Percentiles rank a stretch among this genome's conserved stretches.
phyloP scores from a whole-genome alignment of 2,113 vertebrate species.

The Siniperca knerii region DNA sequence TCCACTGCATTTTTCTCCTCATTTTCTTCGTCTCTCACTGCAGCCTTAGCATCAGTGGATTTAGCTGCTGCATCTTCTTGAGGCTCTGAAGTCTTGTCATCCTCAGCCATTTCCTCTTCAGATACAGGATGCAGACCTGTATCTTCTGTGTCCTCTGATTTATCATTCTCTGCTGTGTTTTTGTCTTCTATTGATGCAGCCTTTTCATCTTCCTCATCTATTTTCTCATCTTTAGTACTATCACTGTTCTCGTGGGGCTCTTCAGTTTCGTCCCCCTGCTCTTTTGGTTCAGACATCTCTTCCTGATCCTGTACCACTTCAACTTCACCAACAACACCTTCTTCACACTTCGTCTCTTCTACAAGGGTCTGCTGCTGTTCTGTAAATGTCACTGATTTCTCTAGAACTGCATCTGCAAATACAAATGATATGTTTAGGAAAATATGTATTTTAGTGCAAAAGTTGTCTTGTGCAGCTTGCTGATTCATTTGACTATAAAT shows the following conservation, averaged over 20 bases:
- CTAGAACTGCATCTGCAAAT: constrained; percentile 60
- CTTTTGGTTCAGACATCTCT: constrained; percentile 34
- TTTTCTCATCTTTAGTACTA: constrained; percentile 8
- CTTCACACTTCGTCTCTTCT: constrained; percentile 48
- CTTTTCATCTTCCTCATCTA: constrained; percentile 29
- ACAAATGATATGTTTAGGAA: neutral
- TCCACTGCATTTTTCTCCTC: constrained; percentile 23
- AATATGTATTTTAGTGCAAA: neutral
- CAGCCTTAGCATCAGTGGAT: constrained; percentile 5
- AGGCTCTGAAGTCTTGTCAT: constrained; percentile 34
- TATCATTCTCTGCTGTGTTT: constrained; percentile 32
- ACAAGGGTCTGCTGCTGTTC: constrained; percentile 29
- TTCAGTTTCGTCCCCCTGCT: neutral
- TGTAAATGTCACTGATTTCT: constrained; percentile 14
- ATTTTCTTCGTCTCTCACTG: constrained; percentile 19
- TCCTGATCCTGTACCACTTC: constrained; percentile 3
- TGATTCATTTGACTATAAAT: neutral
- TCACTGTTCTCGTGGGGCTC: constrained; percentile 19
- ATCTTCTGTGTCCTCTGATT: constrained; percentile 35
- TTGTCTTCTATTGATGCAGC: constrained; percentile 11
- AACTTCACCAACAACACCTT: constrained; percentile 11
- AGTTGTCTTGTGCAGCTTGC: neutral
- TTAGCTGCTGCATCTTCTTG: constrained; percentile 26
- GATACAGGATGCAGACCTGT: neutral
- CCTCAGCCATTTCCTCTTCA: constrained; percentile 23